Base-by-base conservation (phyloP, 1,140 invertebrate genomes). In the Anastatus disparis region DNA sequence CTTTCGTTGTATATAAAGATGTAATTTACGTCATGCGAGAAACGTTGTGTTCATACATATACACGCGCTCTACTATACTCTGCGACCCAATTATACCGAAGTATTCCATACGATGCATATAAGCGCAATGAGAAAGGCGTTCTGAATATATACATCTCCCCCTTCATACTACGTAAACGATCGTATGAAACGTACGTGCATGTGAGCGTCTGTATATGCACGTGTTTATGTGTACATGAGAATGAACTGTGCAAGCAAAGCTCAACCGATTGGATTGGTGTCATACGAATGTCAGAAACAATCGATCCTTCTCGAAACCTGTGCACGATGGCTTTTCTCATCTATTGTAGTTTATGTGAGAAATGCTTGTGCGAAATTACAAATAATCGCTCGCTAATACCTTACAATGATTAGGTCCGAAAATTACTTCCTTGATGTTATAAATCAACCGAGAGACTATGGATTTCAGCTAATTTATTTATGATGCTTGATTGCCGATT, bases 21-120 rank as follows among this genome's bases (percentile, higher is more conserved):
- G 66, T 75, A 53, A 62, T 70, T 74, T 75, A 72, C 52, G 61
- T 73, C 72, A 77, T 70, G 55, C 56, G 68, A 20, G n/a, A 56
- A n/a, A n/a, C n/a, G n/a, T n/a, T n/a, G n/a, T n/a, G n/a, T n/a
- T n/a, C n/a, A n/a, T n/a, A n/a, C n/a, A n/a, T n/a, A n/a, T n/a
- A n/a, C n/a, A 75, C 73, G 78, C 78, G 67, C 48, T 4, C 17
- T 4, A 24, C 3, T 10, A 20, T 24, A 17, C 48, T n/a, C n/a
- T 3, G 48, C 48, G 48, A 52, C 48, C 48, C 48, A 52, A 52
- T 52, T 52, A 52, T 20, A 13, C 3, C 15, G 9, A 12, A 35
- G 31, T 10, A 35, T 35, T 35, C 31, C 52, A 13, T n/a, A n/a
- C 27, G 52, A 6, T 29, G n/a, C 27, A 53, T 53, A 17, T 55